Conservation (phyloP, 92 coral and sea anemone species). For the Epizoanthus stellaris region DNA sequence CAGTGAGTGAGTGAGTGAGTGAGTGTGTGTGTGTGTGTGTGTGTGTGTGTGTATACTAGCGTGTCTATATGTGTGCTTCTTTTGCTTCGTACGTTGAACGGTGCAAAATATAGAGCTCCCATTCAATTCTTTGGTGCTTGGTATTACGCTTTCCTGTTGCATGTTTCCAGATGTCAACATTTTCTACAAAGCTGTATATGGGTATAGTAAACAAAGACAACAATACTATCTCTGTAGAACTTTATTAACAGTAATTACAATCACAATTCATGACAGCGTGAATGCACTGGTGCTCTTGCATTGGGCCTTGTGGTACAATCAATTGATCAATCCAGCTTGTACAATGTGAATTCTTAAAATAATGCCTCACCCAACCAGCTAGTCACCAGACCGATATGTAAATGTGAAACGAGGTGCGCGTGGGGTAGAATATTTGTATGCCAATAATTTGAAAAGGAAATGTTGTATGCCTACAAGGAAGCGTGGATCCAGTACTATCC, state of each 20-base stretch:
- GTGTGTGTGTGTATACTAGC: too few species aligned
- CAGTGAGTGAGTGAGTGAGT: too few species aligned
- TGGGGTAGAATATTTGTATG: neutral
- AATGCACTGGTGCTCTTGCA: neutral
- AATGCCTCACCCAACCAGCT: neutral
- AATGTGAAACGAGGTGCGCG: neutral
- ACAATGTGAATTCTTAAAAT: neutral
- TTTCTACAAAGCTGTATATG: too few species aligned
- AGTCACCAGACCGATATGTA: neutral
- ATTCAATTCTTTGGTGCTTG: too few species aligned
- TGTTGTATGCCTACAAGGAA: too few species aligned
- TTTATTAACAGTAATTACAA: conserved; percentile 22
- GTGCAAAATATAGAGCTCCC: too few species aligned
- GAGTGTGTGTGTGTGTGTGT: too few species aligned
- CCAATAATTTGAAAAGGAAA: neutral
- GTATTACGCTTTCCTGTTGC: too few species aligned
- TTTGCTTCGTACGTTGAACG: too few species aligned
- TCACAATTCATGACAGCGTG: conserved; percentile 1
- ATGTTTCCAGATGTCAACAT: too few species aligned
- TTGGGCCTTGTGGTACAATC: neutral
- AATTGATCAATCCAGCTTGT: neutral
- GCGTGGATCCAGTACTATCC: neutral
- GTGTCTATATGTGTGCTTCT: too few species aligned
- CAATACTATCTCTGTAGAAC: neutral
- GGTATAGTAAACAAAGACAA: neutral